phyloP scores from a whole-genome alignment of 2,797 vertebrate species.

The Cyclopterus lumpus region DNA sequence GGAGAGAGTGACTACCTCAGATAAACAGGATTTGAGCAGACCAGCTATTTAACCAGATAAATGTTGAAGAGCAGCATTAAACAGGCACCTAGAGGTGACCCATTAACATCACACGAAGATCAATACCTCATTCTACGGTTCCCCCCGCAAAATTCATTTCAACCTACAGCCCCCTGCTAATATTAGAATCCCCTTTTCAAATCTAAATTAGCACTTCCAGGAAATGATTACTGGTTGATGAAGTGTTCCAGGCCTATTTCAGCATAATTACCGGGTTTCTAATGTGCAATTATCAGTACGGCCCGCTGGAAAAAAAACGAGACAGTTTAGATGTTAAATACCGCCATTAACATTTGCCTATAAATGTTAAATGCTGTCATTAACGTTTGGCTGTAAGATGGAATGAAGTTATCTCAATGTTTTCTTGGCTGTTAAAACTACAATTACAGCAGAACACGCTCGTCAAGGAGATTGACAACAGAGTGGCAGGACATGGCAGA shows the following conservation, averaged over 20 bases:
- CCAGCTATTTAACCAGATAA: slow-evolving; percentile 44
- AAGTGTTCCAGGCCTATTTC: slow-evolving; percentile 49
- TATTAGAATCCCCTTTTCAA: slow-evolving; percentile 39
- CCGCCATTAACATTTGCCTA: slow-evolving; percentile 73
- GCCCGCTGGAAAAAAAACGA: slow-evolving; percentile 57
- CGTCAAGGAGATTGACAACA: neutral
- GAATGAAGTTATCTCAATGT: slow-evolving; percentile 55
- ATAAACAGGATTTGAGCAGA: slow-evolving; percentile 43
- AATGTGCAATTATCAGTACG: slow-evolving; percentile 69
- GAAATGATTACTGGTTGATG: slow-evolving; percentile 55
- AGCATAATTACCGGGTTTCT: slow-evolving; percentile 55
- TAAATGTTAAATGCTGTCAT: slow-evolving; percentile 74
- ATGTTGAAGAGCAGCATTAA: slow-evolving; percentile 40
- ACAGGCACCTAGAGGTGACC: slow-evolving; percentile 24
- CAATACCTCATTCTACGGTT: slow-evolving; percentile 41
- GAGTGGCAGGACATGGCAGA: neutral
- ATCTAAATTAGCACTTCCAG: slow-evolving; percentile 51
- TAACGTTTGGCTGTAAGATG: slow-evolving; percentile 67
- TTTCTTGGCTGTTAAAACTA: slow-evolving; percentile 51
- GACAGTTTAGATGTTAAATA: slow-evolving; percentile 67
- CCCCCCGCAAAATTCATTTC: slow-evolving; percentile 23
- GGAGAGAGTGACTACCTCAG: slow-evolving; percentile 27
- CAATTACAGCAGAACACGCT: slow-evolving; percentile 12
- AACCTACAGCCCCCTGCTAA: slow-evolving; percentile 28
- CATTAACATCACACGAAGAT: slow-evolving; percentile 52